Evolutionary conservation across 2,888 invertebrate genomes (phyloP).

Genomic region (Rhamnusium bicolor): DNA sequence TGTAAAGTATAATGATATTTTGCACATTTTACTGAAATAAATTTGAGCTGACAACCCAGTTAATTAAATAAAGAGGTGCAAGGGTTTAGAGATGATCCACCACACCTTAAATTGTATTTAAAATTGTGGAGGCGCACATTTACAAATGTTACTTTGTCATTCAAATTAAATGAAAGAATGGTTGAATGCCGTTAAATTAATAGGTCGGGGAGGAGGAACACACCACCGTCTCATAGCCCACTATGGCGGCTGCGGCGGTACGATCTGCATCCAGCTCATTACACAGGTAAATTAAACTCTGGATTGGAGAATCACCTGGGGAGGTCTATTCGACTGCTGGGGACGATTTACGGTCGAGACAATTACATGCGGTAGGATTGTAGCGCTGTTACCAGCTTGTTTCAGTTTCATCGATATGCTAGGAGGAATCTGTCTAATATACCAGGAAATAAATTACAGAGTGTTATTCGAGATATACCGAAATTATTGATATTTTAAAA

Average conservation of each 20-base stretch:
- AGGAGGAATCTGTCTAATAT: too few species aligned
- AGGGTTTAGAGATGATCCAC: constrained; percentile 9
- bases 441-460: too few species aligned
- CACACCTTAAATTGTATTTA: constrained; percentile 45
- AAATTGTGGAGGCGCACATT: constrained; percentile 45
- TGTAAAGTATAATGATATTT: background rate
- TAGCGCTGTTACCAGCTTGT: background rate
- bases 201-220: constrained; percentile 42
- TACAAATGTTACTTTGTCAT: constrained; percentile 53
- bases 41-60: background rate
- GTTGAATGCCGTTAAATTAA: constrained; percentile 56
- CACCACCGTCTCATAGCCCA: constrained; percentile 35
- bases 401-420: constrained; percentile 1
- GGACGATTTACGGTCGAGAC: constrained; percentile 55
- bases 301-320: constrained; percentile 66
- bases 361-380: constrained; percentile 54
- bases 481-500: too few species aligned
- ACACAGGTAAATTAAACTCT: constrained; percentile 69
- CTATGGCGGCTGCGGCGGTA: constrained; percentile 47
- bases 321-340: constrained; percentile 57
- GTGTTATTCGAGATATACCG: too few species aligned
- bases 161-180: constrained; percentile 57
- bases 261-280: constrained; percentile 68
- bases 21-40: background rate
- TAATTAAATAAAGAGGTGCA: background rate